A percentile compares a stretch with the other conserved stretches of the same genome.
These are phyloP conservation scores for Sternotherus odoratus DNA, from an alignment of 2,797 vertebrate species.

Conservation along the genomic window DNA sequence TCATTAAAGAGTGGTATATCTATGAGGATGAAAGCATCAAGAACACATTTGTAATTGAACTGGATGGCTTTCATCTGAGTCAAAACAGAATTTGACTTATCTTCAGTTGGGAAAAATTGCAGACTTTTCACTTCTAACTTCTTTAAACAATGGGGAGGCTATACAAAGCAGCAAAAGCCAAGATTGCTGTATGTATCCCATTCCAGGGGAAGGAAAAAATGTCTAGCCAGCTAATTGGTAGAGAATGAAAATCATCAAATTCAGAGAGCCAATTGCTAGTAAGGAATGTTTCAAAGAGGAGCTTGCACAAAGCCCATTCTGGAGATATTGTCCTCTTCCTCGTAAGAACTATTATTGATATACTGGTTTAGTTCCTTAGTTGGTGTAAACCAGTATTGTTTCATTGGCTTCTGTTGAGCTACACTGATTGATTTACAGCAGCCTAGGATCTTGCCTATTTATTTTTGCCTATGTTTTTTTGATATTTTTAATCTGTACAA, in stretches of 20 bases:
- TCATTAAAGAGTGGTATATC: background rate
- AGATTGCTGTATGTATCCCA: background rate
- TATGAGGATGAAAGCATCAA: background rate
- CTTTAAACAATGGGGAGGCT: background rate
- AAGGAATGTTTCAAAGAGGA: background rate
- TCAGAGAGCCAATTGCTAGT: background rate
- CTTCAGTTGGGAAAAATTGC: background rate
- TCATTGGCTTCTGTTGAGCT: background rate
- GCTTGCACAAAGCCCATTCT: background rate
- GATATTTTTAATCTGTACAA: background rate
- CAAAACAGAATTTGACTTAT: background rate
- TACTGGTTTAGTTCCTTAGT: background rate
- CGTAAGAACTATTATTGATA: background rate
- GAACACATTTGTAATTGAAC: background rate
- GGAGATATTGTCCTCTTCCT: background rate
- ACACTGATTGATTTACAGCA: background rate
- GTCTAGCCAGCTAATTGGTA: background rate
- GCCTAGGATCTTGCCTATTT: background rate
- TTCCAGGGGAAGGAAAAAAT: background rate
- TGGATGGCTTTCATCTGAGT: background rate
- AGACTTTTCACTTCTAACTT: background rate
- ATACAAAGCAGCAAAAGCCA: background rate
- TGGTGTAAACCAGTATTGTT: background rate
- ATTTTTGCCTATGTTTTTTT: background rate
- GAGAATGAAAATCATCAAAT: background rate